Evolutionary conservation across 2,888 invertebrate species (phyloP).

Genomic region (Gibbula magus): DNA sequence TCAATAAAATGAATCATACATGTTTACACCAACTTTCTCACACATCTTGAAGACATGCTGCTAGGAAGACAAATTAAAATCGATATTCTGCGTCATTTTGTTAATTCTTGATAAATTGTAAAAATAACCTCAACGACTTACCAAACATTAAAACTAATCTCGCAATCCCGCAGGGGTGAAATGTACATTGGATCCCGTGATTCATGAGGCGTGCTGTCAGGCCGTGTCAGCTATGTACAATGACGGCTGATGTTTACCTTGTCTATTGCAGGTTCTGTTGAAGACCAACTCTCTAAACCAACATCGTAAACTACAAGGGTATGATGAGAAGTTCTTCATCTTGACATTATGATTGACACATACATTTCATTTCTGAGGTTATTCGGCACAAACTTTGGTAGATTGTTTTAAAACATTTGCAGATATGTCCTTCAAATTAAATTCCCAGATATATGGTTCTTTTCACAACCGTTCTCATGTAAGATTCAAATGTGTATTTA

Average conservation of each 20-base stretch:
- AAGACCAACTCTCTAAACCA: not conserved
- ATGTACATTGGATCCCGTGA: not conserved
- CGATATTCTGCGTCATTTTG: not conserved
- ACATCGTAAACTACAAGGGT: not conserved
- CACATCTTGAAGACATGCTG: not conserved
- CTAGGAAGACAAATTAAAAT: not conserved
- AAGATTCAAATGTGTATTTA: too few relatives aligned
- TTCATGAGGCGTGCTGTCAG: not conserved
- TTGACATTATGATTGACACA: too few relatives aligned
- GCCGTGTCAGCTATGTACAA: not conserved
- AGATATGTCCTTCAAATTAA: too few relatives aligned
- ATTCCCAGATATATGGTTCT: too few relatives aligned
- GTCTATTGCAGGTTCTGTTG: not conserved
- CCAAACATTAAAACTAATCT: slow-evolving; percentile 23
- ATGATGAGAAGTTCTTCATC: not conserved
- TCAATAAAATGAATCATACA: too few relatives aligned
- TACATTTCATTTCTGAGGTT: too few relatives aligned
- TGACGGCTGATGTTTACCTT: not conserved
- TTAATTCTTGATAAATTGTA: slow-evolving; percentile 12
- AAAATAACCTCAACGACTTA: slow-evolving; percentile 2
- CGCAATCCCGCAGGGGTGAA: not conserved
- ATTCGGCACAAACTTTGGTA: too few relatives aligned
- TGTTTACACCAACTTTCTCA: too few relatives aligned
- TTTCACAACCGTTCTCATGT: too few relatives aligned
- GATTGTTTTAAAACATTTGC: too few relatives aligned